Evolutionary conservation across 2,888 invertebrate genomes (phyloP).

Genomic region (Sabatieria punctata): DNA sequence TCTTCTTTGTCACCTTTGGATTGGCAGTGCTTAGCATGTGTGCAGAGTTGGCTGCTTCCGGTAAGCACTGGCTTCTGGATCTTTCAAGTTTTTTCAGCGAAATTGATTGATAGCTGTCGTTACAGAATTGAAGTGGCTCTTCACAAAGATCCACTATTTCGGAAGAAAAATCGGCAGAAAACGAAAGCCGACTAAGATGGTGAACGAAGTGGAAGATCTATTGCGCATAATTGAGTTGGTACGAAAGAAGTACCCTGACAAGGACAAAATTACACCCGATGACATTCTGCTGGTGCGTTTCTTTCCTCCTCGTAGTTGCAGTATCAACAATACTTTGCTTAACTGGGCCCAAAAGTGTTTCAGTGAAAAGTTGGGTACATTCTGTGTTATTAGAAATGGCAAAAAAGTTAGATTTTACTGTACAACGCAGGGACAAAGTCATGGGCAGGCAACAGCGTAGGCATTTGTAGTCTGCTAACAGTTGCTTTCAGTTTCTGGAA

Average conservation of each 20-base stretch:
- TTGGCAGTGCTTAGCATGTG: conserved; percentile 31
- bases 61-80: no score
- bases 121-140: conserved; percentile 24
- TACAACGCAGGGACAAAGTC: no score
- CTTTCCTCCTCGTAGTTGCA: no score
- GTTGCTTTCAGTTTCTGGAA: background rate
- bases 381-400: no score
- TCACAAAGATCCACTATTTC: conserved; percentile 22
- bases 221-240: conserved; percentile 28
- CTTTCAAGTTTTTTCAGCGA: no score
- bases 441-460: background rate
- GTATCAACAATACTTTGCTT: no score
- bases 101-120: background rate
- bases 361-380: no score
- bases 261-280: conserved; percentile 23
- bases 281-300: conserved; percentile 27
- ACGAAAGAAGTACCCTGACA: conserved; percentile 24
- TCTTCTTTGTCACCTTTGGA: conserved; percentile 28
- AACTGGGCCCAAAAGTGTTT: no score
- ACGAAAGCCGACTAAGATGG: no score
- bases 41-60: conserved; percentile 26
- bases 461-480: background rate
- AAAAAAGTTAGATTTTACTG: no score
- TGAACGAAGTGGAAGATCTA: conserved; percentile 27
- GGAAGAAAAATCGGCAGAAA: conserved; percentile 21